Evolutionary conservation across 2,888 invertebrate genomes (phyloP), one percentile per base, ranked within the genome.

Genomic region (Eupithecia subumbrata): DNA sequence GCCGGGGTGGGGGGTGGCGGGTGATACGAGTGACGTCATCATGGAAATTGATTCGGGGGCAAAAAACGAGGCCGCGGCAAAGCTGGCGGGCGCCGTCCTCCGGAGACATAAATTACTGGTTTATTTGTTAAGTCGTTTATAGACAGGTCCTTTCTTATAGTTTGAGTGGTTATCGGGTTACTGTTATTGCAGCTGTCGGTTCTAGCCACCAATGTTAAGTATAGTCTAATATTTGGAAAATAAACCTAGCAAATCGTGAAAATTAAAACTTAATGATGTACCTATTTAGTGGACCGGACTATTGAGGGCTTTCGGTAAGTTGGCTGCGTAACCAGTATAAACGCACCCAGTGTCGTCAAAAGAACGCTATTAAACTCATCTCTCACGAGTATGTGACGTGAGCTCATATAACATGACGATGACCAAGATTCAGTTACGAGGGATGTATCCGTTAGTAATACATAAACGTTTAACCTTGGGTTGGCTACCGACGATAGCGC

Each of bases 21-120:
- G 82, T 78, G 86, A 82, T 82, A 86, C 83, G 78, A 82, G 87
- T 91, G 92, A 92, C 92, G 92, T 93, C 92, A 93, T 88, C 86
- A 88, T 90, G 89, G 88, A 91, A 92, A 93, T 93, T 93, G 93
- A 93, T 93, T 93, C 89, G 89, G 87, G 88, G 90, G 90, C 90
- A 91, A 90, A 93, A 92, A 92, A 92, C 89, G 90, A 89, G 90
- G 92, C 90, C 91, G 90, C 88, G 88, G 89, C 89, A 89, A 90
- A 90, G 86, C 86, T 87, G 88, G 87, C 88, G 89, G 90, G 90
- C 90, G 91, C 86, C 81, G 87, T 86, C 87, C 89, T 86, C 82
- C 84, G 87, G 84, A 86, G 86, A 90, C 89, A 91, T 91, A 91
- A 92, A 91, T 91, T 92, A 91, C 91, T 86, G 86, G 80, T 80